A percentile compares a stretch with the other conserved stretches of the same genome.
Evolutionary conservation across 2,113 vertebrate genomes (phyloP).

Genomic region (Paedocypris sp.): DNA sequence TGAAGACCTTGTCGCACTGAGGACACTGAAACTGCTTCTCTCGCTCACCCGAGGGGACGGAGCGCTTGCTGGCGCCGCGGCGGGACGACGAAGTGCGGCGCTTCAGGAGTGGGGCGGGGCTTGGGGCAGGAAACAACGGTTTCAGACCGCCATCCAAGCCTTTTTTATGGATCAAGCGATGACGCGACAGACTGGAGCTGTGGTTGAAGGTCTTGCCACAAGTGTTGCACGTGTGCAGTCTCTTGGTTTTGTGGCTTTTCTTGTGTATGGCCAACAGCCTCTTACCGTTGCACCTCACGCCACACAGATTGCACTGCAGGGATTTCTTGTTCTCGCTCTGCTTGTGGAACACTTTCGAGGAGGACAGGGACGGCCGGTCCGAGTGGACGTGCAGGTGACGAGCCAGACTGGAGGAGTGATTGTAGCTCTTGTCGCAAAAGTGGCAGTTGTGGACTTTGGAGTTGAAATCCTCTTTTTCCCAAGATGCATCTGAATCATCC

Average conservation of each 20-base stretch:
- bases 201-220: constrained; percentile 69
- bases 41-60: neutral
- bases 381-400: constrained; percentile 48
- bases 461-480: constrained; percentile 45
- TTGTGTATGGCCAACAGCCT: constrained; percentile 37
- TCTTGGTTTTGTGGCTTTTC: constrained; percentile 40
- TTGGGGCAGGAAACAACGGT: constrained; percentile 33
- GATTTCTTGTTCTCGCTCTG: constrained; percentile 22
- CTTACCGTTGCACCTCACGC: constrained; percentile 33
- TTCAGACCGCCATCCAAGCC: constrained; percentile 39
- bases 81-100: constrained; percentile 19
- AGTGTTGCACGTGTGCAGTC: constrained; percentile 49
- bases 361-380: neutral
- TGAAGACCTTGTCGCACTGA: constrained; percentile 63
- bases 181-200: constrained; percentile 66
- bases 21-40: constrained; percentile 46
- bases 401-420: constrained; percentile 64
- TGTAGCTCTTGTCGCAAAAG: constrained; percentile 65
- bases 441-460: constrained; percentile 53
- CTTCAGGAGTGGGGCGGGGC: constrained; percentile 22
- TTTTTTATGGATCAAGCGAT: constrained; percentile 63
- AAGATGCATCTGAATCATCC: constrained; percentile 30
- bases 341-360: constrained; percentile 20
- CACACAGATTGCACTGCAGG: constrained; percentile 35
- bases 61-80: constrained; percentile 38